Evolutionary conservation across 2,888 invertebrate species (phyloP), one percentile per base, ranked within the genome.

Genomic region (Ditylenchus weischeri): DNA sequence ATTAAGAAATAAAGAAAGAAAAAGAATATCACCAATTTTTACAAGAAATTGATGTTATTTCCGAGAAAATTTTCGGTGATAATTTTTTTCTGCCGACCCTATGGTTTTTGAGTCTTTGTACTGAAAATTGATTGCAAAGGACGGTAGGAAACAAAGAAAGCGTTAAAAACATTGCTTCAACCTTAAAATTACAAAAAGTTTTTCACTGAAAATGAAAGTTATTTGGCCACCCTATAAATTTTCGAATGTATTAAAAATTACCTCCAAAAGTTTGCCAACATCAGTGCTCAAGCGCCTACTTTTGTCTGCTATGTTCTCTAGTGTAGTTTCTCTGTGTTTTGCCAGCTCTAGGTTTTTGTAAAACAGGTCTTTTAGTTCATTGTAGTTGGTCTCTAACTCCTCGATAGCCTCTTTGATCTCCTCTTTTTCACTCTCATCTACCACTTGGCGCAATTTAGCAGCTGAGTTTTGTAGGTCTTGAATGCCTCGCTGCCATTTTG

Each of bases 401-500:
- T 47, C 66, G 36, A 69, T 58, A 3, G 60, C 54, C 13, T 62
- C 69, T 62, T 65, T 66, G 43, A 69, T 59, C 23, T 68, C 61
- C 3, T 47, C 58, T 13, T 61, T 36, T 10, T 57, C 51, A 29
- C 70, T 60, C n/a, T 57, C 57, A 21, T 70, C 70, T 10, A 60
- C 62, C 3, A 74, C 62, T 38, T 65, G 65, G 23, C 70, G 72
- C 29, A 76, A 68, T 29, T 76, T 71, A 15, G 70, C 69, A 6
- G 66, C 76, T 23, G 65, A 65, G 6, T 69, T 62, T 43, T 65
- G 66, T n/a, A 77, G 62, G 51, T 76, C 75, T 11, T 74, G 68
- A n/a, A 69, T 59, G 29, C 72, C 70, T 8, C 72, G 69, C 21
- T 69, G 65, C 75, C 77, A 76, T 36, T 70, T 71, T 36, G 73